Evolutionary conservation across 2,113 vertebrate species (phyloP).

Genomic region (Neoarius graeffei): DNA sequence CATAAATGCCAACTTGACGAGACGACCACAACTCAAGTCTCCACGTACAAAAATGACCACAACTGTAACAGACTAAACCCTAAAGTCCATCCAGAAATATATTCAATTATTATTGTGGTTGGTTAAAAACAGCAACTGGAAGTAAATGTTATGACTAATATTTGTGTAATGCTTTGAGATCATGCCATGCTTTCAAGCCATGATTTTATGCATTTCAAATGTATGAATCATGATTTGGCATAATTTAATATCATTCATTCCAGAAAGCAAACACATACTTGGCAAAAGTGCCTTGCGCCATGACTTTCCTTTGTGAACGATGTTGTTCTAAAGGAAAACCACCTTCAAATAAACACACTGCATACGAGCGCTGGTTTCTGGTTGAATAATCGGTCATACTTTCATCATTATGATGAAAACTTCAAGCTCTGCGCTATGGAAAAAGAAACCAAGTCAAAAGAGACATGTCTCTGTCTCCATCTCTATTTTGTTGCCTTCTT

Average conservation of each 20-base stretch:
- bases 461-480: background rate
- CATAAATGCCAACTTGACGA: background rate
- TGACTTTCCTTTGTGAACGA: background rate
- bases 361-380: background rate
- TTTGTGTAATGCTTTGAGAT: background rate
- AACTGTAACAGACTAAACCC: background rate
- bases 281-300: background rate
- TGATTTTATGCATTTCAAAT: conserved; percentile 2
- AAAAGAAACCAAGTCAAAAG: background rate
- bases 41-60: background rate
- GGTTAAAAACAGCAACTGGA: background rate
- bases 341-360: background rate
- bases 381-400: background rate
- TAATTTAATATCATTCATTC: background rate
- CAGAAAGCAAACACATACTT: background rate
- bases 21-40: background rate
- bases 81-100: background rate
- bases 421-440: background rate
- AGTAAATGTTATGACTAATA: background rate
- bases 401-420: background rate
- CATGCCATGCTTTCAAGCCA: background rate
- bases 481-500: no score
- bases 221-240: conserved; percentile 13
- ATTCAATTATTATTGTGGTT: background rate
- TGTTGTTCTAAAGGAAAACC: background rate